Evolutionary conservation across 2,797 vertebrate species (phyloP), one percentile per base, ranked within the genome.

Genomic region (Falco peregrinus): DNA sequence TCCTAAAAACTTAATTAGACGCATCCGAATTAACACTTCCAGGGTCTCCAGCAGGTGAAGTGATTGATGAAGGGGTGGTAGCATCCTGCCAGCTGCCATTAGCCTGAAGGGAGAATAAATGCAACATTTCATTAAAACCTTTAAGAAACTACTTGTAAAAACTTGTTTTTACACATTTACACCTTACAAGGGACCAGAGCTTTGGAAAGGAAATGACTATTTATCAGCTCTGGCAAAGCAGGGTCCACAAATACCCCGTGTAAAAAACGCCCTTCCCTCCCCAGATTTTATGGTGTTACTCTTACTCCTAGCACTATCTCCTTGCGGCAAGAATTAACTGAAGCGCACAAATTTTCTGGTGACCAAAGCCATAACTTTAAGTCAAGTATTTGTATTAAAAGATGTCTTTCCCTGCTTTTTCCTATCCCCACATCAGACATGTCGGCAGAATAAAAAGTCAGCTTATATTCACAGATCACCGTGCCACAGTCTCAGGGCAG

Each of bases 1-100:
- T 92, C 95, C 95, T 57, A 76, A 80, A 63, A 82, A 56, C 76
- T 98, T 94, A 99, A 98, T 98, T 98, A 96, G 98, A 99, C 57
- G 98, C 98, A 91, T 99, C 98, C 1, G 98, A 99, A 96, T 98
- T 98, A 98, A 98, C 97, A 76, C 98, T 98, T 94, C 98, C 97
- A 25, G 98, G 98, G 97, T 98, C 98, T 96, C 98, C 98, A 22
- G 98, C 95, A 77, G 98, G 98, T 93, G 98, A 98, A 88, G 98
- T 97, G 97, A 98, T 97, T 35, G 98, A 98, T 87, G 98, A 97
- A 85, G 98, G 98, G 96, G 98, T 98, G 94, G 97, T 96, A 96
- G 98, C 98, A 94, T 99, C 98, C 98, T 98, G 99, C 98, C 98
- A 99, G 98, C 98, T 98, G 98, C 97, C 97, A 26, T 98, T 98